Evolutionary conservation across 2,888 invertebrate species (phyloP).

Genomic region (Microdon myrmicae): DNA sequence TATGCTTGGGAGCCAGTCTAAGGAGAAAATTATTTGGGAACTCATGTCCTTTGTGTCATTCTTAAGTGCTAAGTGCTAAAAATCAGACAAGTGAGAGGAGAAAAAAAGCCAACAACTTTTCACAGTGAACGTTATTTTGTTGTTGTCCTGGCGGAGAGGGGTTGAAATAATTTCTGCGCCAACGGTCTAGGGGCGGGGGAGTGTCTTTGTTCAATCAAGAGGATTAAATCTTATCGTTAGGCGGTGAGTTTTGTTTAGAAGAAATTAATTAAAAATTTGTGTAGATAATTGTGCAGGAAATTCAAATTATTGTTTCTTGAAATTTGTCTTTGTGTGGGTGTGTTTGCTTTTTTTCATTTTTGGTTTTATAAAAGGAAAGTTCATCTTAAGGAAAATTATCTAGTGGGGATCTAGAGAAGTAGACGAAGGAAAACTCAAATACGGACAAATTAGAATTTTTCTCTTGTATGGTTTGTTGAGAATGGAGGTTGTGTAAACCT

Average conservation of each 20-base stretch:
- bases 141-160: neutral
- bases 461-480: no score
- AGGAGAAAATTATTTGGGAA: no score
- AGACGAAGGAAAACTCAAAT: no score
- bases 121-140: neutral
- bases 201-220: neutral
- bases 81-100: neutral
- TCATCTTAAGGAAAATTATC: no score
- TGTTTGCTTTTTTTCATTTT: neutral
- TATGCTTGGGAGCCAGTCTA: neutral
- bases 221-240: no score
- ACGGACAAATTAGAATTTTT: no score
- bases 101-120: slow-evolving; percentile 2
- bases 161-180: neutral
- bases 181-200: neutral
- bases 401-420: no score
- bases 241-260: slow-evolving; percentile 4
- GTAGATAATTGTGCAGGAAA: slow-evolving; percentile 15
- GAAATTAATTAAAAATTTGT: slow-evolving; percentile 29
- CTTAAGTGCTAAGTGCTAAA: slow-evolving; percentile 6
- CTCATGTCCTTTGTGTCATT: slow-evolving; percentile 28
- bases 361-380: neutral
- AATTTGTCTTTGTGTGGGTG: neutral
- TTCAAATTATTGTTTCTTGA: no score
- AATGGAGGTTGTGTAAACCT: no score